Percentiles rank a stretch among this genome's conserved stretches.
phyloP scores from a whole-genome alignment of 2,888 invertebrate genomes.

The Dasypogon diadema region DNA sequence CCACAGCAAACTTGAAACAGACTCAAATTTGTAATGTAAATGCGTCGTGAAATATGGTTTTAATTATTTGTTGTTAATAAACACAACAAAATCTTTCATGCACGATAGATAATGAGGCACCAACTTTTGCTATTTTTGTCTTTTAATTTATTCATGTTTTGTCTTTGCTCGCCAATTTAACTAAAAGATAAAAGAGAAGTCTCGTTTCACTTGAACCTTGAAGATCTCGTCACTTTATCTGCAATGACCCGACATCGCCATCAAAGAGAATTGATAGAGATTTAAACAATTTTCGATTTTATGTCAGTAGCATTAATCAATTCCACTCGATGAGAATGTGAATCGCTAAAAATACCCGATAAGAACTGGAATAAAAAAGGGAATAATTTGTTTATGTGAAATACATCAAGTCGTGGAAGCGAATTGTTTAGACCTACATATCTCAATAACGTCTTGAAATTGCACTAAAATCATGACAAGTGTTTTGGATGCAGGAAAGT shows the following conservation, averaged over 20 bases:
- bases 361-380: slow-evolving; percentile 18
- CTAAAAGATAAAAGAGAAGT: background rate
- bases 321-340: slow-evolving; percentile 28
- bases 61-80: slow-evolving; percentile 16
- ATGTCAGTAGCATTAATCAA: slow-evolving; percentile 8
- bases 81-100: slow-evolving; percentile 1
- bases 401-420: slow-evolving; percentile 12
- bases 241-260: slow-evolving; percentile 22
- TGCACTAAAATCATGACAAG: slow-evolving; percentile 61
- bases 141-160: no score
- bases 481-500: slow-evolving; percentile 66
- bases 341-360: slow-evolving; percentile 13
- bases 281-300: slow-evolving; percentile 39
- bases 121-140: background rate
- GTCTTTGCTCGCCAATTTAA: no score
- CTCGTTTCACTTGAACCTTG: slow-evolving; percentile 10
- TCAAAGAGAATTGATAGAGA: slow-evolving; percentile 2
- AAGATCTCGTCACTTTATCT: slow-evolving; percentile 23
- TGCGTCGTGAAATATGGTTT: slow-evolving; percentile 31
- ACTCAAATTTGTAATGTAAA: slow-evolving; percentile 34
- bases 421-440: slow-evolving; percentile 25
- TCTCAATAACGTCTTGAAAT: slow-evolving; percentile 11
- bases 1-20: background rate
- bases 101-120: background rate
- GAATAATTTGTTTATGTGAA: slow-evolving; percentile 5